Percentiles rank a stretch among this genome's conserved stretches.
Conservation (phyloP, 1,140 invertebrate species). For the Rhopalosiphum padi region DNA sequence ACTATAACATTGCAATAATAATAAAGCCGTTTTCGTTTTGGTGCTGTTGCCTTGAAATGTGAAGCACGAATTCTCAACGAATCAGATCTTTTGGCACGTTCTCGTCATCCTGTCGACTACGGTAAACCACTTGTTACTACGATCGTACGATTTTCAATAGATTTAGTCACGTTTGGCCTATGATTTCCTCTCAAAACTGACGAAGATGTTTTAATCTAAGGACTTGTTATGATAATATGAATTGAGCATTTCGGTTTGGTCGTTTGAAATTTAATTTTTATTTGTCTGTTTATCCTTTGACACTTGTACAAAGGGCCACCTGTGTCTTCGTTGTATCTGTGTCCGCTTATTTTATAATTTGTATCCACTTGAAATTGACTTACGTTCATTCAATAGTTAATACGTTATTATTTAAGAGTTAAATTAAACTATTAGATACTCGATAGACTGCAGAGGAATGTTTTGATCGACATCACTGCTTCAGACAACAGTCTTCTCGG, state of each 20-base stretch:
- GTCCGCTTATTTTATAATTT: background rate
- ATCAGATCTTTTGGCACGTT: constrained; percentile 22
- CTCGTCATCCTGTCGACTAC: background rate
- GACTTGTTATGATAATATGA: background rate
- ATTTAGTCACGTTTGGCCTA: constrained; percentile 30
- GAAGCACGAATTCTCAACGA: background rate
- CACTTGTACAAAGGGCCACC: background rate
- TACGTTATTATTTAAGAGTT: background rate
- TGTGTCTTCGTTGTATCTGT: background rate
- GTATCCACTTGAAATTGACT: background rate
- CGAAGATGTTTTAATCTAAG: background rate
- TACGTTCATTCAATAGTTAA: background rate
- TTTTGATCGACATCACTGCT: constrained; percentile 45
- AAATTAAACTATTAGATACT: background rate
- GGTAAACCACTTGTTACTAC: constrained; percentile 24
- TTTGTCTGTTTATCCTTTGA: background rate
- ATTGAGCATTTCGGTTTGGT: background rate
- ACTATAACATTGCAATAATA: background rate
- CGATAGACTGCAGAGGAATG: background rate
- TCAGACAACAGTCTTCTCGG: constrained; percentile 20
- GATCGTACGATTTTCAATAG: background rate
- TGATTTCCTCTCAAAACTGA: background rate
- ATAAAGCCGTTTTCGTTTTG: background rate
- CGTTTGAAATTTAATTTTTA: background rate
- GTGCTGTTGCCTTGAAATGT: background rate